phyloP scores from a whole-genome alignment of 2,113 vertebrate genomes.

The Paedocypris sp. region DNA sequence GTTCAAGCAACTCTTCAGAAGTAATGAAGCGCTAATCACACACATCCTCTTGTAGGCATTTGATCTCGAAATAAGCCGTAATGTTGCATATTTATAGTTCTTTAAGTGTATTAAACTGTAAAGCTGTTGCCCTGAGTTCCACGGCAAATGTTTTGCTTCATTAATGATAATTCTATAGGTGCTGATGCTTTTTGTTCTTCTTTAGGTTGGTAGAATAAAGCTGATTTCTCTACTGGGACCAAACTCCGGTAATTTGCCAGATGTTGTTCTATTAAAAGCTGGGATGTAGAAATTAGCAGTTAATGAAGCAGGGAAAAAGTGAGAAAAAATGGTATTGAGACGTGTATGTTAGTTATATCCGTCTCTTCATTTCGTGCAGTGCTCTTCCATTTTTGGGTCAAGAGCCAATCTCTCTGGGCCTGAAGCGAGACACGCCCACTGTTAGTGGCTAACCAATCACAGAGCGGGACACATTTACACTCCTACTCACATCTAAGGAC shows the following conservation, averaged over 20 bases:
- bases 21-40: neutral
- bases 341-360: too few relatives aligned
- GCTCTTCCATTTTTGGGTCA: too few relatives aligned
- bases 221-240: constrained; percentile 18
- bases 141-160: neutral
- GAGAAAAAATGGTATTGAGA: neutral
- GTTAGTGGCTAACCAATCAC: too few relatives aligned
- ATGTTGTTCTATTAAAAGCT: constrained; percentile 19
- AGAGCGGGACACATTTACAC: too few relatives aligned
- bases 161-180: neutral
- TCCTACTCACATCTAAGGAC: too few relatives aligned
- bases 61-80: neutral
- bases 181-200: constrained; percentile 2
- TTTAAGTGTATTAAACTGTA: neutral
- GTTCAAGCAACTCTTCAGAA: neutral
- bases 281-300: neutral
- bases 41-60: neutral
- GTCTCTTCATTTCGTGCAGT: too few relatives aligned
- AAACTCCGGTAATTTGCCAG: constrained; percentile 29
- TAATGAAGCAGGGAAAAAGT: neutral
- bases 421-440: too few relatives aligned
- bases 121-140: neutral
- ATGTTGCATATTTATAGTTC: neutral
- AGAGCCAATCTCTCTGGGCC: too few relatives aligned
- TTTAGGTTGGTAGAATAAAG: neutral